phyloP scores from a whole-genome alignment of 2,888 invertebrate genomes.

The Homarus gammarus region DNA sequence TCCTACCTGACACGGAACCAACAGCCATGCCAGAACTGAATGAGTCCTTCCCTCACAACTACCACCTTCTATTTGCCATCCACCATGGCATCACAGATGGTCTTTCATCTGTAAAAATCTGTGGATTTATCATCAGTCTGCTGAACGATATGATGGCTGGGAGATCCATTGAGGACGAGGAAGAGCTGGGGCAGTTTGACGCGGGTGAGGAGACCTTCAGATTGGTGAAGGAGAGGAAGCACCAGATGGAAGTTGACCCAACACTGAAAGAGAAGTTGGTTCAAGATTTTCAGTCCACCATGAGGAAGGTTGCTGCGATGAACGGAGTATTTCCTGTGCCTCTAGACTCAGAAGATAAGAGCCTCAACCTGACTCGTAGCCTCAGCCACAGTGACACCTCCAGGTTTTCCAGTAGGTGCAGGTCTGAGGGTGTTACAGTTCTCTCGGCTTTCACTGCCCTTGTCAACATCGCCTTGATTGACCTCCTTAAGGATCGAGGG shows the following conservation, averaged over 20 bases:
- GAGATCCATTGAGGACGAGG: constrained; percentile 42
- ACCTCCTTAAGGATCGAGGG: constrained; percentile 39
- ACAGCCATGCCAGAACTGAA: too few species aligned
- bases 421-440: constrained; percentile 42
- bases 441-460: constrained; percentile 60
- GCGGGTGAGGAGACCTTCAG: background rate
- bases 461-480: constrained; percentile 50
- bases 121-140: constrained; percentile 35
- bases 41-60: background rate
- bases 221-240: background rate
- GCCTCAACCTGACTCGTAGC: background rate
- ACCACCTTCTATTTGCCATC: constrained; percentile 50
- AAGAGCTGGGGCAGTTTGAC: constrained; percentile 7
- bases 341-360: background rate
- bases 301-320: background rate
- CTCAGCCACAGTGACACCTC: background rate
- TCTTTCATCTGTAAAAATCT: constrained; percentile 45
- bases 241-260: background rate
- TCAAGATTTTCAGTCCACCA: background rate
- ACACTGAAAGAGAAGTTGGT: background rate
- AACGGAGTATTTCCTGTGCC: background rate
- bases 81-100: constrained; percentile 69
- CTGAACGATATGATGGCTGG: constrained; percentile 52
- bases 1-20: background rate
- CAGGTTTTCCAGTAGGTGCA: constrained; percentile 19